Percentiles rank a stretch among this genome's conserved stretches.
phyloP scores from a whole-genome alignment of 2,888 invertebrate genomes.

The Uropetala carovei region DNA sequence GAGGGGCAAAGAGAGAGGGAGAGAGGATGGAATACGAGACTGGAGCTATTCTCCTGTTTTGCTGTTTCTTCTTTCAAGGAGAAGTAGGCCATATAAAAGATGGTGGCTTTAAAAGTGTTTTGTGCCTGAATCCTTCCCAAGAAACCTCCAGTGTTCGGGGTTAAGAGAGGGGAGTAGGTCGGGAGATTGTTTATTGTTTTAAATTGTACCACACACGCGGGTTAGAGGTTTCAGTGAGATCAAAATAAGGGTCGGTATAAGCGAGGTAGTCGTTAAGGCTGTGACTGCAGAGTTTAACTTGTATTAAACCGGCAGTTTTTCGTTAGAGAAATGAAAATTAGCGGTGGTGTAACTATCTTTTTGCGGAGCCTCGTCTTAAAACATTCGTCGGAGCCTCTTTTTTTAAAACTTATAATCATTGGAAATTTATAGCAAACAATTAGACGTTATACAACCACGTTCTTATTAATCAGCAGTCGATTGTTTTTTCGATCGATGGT shows the following conservation, averaged over 20 bases:
- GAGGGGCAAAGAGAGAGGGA: not conserved
- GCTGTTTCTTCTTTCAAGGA: not conserved
- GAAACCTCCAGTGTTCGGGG: not conserved
- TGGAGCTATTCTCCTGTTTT: not conserved
- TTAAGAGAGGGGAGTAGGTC: too few species aligned
- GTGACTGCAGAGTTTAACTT: not conserved
- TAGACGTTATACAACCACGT: too few species aligned
- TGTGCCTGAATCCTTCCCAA: not conserved
- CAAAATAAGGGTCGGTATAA: not conserved
- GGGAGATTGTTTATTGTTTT: constrained; percentile 17
- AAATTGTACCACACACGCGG: not conserved
- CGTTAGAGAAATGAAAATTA: too few species aligned
- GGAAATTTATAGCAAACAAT: too few species aligned
- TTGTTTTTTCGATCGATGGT: too few species aligned
- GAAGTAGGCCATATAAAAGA: constrained; percentile 25
- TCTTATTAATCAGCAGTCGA: too few species aligned
- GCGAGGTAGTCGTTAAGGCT: not conserved
- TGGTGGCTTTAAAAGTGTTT: not conserved
- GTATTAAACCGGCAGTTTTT: not conserved
- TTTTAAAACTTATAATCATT: too few species aligned
- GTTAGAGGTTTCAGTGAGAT: not conserved
- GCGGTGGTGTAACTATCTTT: too few species aligned
- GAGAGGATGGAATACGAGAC: not conserved
- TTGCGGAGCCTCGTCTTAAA: too few species aligned
- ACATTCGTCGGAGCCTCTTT: too few species aligned